phyloP scores from a whole-genome alignment of 2,888 invertebrate genomes.

The Bombylius major region DNA sequence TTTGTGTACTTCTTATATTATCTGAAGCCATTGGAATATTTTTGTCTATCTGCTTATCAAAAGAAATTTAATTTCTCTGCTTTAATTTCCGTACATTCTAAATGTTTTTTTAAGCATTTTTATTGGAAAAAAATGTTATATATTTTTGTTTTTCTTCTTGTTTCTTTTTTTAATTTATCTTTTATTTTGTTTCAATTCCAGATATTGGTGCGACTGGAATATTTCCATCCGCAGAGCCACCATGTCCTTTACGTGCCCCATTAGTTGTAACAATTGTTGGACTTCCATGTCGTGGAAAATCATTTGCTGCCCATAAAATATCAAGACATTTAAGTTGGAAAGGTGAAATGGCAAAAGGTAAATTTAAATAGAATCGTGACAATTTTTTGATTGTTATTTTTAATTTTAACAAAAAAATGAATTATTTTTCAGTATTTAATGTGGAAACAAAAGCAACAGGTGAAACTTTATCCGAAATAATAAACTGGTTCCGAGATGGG shows the following conservation, averaged over 20 bases:
- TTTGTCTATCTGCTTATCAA: too few species aligned
- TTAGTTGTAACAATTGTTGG: constrained; percentile 82
- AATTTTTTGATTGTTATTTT: too few species aligned
- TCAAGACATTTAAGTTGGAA: constrained; percentile 84
- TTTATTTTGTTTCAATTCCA: constrained; percentile 1
- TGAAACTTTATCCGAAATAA: constrained; percentile 76
- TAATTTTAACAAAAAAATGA: neutral
- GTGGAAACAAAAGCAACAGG: constrained; percentile 19
- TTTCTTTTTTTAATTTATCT: neutral
- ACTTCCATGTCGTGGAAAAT: constrained; percentile 85
- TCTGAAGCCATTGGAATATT: too few species aligned
- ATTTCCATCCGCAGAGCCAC: constrained; percentile 21
- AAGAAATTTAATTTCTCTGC: too few species aligned
- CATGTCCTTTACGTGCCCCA: constrained; percentile 42
- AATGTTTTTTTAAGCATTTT: too few species aligned
- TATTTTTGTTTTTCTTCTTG: neutral
- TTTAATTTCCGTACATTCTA: too few species aligned
- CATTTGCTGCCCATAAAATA: constrained; percentile 76
- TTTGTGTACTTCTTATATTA: too few species aligned
- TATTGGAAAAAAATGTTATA: too few species aligned
- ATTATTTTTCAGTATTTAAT: constrained; percentile 57
- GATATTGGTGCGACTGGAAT: constrained; percentile 7
- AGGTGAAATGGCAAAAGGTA: constrained; percentile 72
- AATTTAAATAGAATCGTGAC: too few species aligned
- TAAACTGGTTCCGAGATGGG: constrained; percentile 61